A percentile compares a stretch with the other conserved stretches of the same genome.
Evolutionary conservation across 2,113 vertebrate species (phyloP).

Genomic region (Litocranius walleri): DNA sequence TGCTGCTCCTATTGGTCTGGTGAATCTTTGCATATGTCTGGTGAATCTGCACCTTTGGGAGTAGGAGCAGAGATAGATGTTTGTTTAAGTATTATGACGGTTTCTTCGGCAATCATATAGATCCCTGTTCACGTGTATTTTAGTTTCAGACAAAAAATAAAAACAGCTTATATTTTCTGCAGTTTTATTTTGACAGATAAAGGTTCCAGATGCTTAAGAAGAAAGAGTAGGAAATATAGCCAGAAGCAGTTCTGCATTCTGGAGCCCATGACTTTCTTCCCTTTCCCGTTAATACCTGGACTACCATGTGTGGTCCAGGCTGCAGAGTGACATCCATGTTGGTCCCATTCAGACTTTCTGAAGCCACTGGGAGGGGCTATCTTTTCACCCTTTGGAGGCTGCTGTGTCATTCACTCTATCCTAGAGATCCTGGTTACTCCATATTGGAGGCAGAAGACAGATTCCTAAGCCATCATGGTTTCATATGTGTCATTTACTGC

Average conservation of each 20-base stretch:
- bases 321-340: not conserved
- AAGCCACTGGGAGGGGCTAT: not conserved
- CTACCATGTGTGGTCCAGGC: not conserved
- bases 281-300: not conserved
- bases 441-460: not conserved
- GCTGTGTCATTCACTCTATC: not conserved
- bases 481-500: not conserved
- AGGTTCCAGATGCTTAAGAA: not conserved
- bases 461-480: not conserved
- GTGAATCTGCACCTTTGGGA: not conserved
- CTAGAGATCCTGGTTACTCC: not conserved
- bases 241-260: not conserved
- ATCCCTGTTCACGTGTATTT: not conserved
- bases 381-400: not conserved
- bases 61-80: not conserved
- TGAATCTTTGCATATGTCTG: not conserved
- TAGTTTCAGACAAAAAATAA: not conserved
- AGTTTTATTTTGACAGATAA: slow-evolving; percentile 1
- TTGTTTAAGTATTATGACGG: not conserved
- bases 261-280: not conserved
- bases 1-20: not conserved
- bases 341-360: not conserved
- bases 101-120: not conserved
- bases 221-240: not conserved
- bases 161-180: not conserved